A percentile compares a stretch with the other conserved stretches of the same genome.
phyloP scores from a whole-genome alignment of 1,140 invertebrate genomes.

The Neotoxoptera formosana region DNA sequence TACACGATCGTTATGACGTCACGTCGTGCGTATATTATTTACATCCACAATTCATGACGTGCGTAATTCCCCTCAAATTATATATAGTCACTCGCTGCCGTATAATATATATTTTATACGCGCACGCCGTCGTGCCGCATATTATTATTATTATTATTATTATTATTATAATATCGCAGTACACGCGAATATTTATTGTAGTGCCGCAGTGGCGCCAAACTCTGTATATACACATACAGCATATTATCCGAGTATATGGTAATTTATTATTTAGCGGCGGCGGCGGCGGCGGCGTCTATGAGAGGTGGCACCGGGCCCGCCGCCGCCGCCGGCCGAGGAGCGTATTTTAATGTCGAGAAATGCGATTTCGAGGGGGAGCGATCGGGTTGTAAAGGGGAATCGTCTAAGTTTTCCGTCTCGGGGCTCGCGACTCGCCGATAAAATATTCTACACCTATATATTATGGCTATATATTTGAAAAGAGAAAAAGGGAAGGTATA shows the following conservation, averaged over 20 bases:
- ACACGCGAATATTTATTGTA: not conserved
- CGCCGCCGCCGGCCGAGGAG: not conserved
- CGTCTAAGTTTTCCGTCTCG: not conserved
- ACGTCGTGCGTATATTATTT: not conserved
- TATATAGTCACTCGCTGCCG: not conserved
- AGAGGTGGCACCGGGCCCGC: not conserved
- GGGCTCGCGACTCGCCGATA: not conserved
- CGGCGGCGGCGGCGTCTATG: not conserved
- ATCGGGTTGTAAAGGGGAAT: not conserved
- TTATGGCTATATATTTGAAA: too few species aligned
- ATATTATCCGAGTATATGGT: not conserved
- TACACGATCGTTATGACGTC: too few species aligned
- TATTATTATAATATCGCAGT: too few species aligned
- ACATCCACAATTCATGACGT: not conserved
- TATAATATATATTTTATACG: too few species aligned
- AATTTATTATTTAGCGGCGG: not conserved
- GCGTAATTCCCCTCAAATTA: not conserved
- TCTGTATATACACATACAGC: too few species aligned
- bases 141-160: too few species aligned
- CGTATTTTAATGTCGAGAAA: not conserved
- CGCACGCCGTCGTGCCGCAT: too few species aligned
- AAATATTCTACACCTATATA: not conserved
- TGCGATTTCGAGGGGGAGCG: not conserved
- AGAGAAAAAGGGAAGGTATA: too few species aligned
- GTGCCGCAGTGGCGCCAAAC: not conserved